Evolutionary conservation across 2,113 vertebrate genomes (phyloP), one percentile per base, ranked within the genome.

Genomic region (Machaerirhynchus nigripectus): DNA sequence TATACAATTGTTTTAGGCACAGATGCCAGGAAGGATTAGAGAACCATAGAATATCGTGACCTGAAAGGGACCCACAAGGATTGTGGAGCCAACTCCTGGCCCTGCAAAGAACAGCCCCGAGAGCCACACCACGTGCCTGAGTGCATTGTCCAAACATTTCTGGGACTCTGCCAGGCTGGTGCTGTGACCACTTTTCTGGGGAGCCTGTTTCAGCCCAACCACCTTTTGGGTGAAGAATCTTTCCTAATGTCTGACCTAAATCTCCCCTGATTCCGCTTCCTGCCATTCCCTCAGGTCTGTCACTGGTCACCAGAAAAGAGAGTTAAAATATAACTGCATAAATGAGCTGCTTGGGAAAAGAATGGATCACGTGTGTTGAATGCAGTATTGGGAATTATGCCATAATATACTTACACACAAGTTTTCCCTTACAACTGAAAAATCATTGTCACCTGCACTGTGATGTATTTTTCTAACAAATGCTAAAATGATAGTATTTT

Each of bases 21-120:
- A 79, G 68, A 79, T 57, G 33, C 31, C 15, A 67, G 46, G 23
- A 47, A 64, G 82, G 31, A 63, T 22, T 40, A 35, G 16, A 55
- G 15, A 46, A 78, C 47, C 23, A 40, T 2, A 55, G 56, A 70
- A 47, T 55, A 28, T 26, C 10, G 49, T 47, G 40, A 30, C 22
- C 15, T 79, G n/a, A 30, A 79, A 30, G 74, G 15, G 23, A 60
- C 4, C 13, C 33, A 53, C 33, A 33, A 53, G 55, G n/a, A 55
- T 61, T 7, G 44, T 6, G 0, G 27, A 39, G 22, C 10, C 46
- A 61, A 1, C 15, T 61, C 23, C 13, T 27, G n/a, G 22, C 24
- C 47, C n/a, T 40, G 24, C 40, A 39, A 4, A 61, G 64, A 21
- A 23, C 39, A 55, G 10, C 23, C 10, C 49, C 23, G n/a, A 11